Evolutionary conservation across 1,140 invertebrate genomes (phyloP), one percentile per base, ranked within the genome.

Genomic region (Dryas iulia): DNA sequence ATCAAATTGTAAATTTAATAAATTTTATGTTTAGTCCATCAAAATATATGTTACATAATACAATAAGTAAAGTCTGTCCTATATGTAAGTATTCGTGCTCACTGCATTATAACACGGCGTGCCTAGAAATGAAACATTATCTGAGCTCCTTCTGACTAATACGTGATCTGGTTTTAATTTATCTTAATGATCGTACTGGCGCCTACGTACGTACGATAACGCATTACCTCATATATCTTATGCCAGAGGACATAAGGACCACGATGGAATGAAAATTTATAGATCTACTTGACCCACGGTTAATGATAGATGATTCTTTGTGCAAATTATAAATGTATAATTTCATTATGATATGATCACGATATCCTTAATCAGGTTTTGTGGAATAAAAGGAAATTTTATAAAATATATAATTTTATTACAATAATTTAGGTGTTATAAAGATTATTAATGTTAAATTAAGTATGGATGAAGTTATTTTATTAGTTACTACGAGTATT

Each of bases 101-200:
- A 21, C 2, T 47, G 39, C 39, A 47, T 47, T 21, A 47, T 21
- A 47, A 47, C 39, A 47, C 18, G 14, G 53, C 47, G 10, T 14
- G 61, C 61, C 30, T 63, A 63, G 61, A 56, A 63, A 63, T 63
- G 61, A 63, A 33, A 54, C 28, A 63, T 56, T 54, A 67, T 60
- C 47, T 33, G 21, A 35, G 52, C 61, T 62, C 59, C 25, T 35
- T 33, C 47, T 68, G 39, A 67, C 39, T 72, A 33, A 66, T 69
- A 79, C 76, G 77, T 79, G 78, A 75, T 76, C 73, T 74, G 78
- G 24, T 76, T 78, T 74, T 78, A 77, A 83, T 79, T 81, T 79
- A 78, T 83, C 81, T 78, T 77, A 83, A 81, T 76, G 69, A 73
- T 68, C 54, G 53, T 31, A 33, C 47, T 70, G 77, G 74, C 79